Base-by-base conservation (phyloP, 2,797 vertebrate genomes). In the Hippocampus kuda region DNA sequence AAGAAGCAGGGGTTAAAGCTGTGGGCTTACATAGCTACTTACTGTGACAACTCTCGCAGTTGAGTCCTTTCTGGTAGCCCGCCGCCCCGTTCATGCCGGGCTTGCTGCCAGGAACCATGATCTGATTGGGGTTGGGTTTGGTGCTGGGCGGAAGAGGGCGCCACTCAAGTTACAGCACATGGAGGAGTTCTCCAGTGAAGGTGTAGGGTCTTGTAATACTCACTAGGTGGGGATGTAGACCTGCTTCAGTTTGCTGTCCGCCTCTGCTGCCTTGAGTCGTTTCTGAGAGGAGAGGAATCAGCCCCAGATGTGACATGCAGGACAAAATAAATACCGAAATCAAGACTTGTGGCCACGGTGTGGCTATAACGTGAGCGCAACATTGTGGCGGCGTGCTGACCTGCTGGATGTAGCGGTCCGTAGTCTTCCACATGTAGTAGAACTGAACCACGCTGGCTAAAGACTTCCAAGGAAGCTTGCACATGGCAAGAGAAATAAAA, bases 391-490 rank as follows among this genome's bases (percentile, higher is more conserved):
- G 30, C 6, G 0, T 51, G 34, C 13, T 8, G 85, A 97, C 96
- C 94, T 99, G 95, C 74, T 99, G 96, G 75, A 99, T 96, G 0
- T 99, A 99, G 92, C 97, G 91, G 91, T 99, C 96, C 1, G 96
- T 99, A 57, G 97, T 99, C 88, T 99, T 99, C 97, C 97, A 99
- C 97, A 99, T 99, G 86, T 99, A 99, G 88, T 99, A 99, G 85
- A 98, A 99, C 79, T 99, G 95, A 66, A 99, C 96, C 84, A 98
- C 96, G 83, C 97, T 99, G 78, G 97, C 97, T 72, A 99, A 90
- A n/a, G 97, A 98, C 84, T 99, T 98, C 97, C 96, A 99, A 0
- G 97, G 97, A 65, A 99, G 90, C 97, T 38, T 98, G 74, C 5
- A 71, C 67, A 62, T 22, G 18, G 67, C 49, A 49, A 73, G 42